These are phyloP conservation scores for Galerucella nymphaeae DNA, from an alignment of 2,888 invertebrate genomes.

Conservation along the genomic window DNA sequence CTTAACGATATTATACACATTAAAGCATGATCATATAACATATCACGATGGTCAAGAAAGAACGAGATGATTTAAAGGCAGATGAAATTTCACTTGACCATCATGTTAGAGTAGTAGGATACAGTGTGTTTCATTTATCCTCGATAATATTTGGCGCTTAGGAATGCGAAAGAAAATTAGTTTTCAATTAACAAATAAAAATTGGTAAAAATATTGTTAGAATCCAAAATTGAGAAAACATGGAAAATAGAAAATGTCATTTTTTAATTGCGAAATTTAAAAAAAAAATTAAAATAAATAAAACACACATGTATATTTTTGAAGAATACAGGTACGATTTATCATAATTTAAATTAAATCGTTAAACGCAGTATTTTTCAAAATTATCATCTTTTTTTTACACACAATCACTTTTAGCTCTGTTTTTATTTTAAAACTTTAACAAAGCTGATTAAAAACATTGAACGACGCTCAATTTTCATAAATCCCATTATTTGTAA, in stretches of 20 bases:
- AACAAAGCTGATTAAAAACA: constrained; percentile 20
- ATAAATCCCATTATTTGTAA: neutral
- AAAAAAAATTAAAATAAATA: neutral
- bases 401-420: neutral
- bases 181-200: no score
- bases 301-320: neutral
- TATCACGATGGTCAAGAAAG: constrained; percentile 21
- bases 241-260: no score
- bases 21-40: constrained; percentile 27
- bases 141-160: no score
- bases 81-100: constrained; percentile 11
- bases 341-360: no score
- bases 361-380: neutral
- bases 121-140: constrained; percentile 15
- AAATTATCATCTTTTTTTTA: neutral
- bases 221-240: no score
- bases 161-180: no score
- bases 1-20: constrained; percentile 42
- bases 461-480: neutral
- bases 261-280: neutral
- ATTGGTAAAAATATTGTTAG: no score
- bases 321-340: neutral
- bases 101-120: neutral
- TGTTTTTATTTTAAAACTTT: constrained; percentile 9
- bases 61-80: constrained; percentile 7